Conservation (phyloP, 2,888 invertebrate genomes). For the Epicampocera succincta region DNA sequence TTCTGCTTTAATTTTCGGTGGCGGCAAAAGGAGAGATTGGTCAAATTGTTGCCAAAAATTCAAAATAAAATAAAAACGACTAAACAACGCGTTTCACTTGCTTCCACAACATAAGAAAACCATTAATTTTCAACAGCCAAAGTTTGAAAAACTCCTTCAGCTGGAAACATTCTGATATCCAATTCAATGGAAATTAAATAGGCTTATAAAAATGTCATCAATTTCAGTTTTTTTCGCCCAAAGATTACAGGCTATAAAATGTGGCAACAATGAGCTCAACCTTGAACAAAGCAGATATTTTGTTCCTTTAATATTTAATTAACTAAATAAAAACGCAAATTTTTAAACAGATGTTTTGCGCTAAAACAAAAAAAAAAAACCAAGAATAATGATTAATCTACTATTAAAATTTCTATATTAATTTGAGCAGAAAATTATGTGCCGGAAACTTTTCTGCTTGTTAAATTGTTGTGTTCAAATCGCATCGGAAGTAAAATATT, state of each 20-base stretch:
- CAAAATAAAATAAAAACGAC: slow-evolving; percentile 39
- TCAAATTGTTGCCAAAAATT: slow-evolving; percentile 61
- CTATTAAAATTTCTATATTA: no score
- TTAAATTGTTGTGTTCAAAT: no score
- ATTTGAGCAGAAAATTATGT: no score
- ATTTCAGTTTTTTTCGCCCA: slow-evolving; percentile 45
- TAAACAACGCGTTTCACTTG: slow-evolving; percentile 42
- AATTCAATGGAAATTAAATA: slow-evolving; percentile 70
- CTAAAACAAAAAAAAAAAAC: neutral
- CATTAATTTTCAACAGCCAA: slow-evolving; percentile 63
- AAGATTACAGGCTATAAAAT: slow-evolving; percentile 68
- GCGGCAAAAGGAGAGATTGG: slow-evolving; percentile 24
- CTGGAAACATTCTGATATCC: slow-evolving; percentile 77
- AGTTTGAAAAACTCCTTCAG: slow-evolving; percentile 77
- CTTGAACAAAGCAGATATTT: slow-evolving; percentile 11
- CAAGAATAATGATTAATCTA: neutral
- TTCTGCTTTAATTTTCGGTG: neutral
- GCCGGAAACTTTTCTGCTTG: no score
- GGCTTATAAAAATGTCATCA: slow-evolving; percentile 55
- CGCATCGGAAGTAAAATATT: neutral
- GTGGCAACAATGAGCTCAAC: slow-evolving; percentile 27
- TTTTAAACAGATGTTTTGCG: slow-evolving; percentile 14
- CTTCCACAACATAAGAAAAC: slow-evolving; percentile 51
- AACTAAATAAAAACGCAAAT: slow-evolving; percentile 9
- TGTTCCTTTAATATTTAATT: slow-evolving; percentile 21